phyloP scores from a whole-genome alignment of 2,888 invertebrate species.

The Copidosoma aretas region DNA sequence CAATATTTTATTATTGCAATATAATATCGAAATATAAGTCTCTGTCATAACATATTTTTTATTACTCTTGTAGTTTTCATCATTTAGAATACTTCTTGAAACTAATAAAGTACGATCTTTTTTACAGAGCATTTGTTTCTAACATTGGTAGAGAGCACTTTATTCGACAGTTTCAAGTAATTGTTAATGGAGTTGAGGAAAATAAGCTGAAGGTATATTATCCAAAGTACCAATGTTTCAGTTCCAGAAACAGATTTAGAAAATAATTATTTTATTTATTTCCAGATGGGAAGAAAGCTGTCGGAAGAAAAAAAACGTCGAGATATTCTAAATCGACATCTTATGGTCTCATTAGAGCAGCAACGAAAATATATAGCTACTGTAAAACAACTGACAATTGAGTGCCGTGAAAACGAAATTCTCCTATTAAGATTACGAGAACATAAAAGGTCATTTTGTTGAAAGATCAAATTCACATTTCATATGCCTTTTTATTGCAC shows the following conservation, averaged over 20 bases:
- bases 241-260: not conserved
- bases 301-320: conserved; percentile 72
- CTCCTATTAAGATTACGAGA: conserved; percentile 62
- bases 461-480: too few relatives aligned
- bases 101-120: too few relatives aligned
- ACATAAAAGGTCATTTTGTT: conserved; percentile 43
- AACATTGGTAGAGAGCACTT: conserved; percentile 84
- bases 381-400: conserved; percentile 77
- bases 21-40: too few relatives aligned
- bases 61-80: too few relatives aligned
- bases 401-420: conserved; percentile 75
- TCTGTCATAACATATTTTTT: too few relatives aligned
- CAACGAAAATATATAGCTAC: conserved; percentile 80
- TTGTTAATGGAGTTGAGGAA: conserved; percentile 87
- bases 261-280: not conserved
- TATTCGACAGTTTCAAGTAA: conserved; percentile 86
- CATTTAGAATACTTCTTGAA: too few relatives aligned
- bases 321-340: conserved; percentile 70
- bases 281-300: conserved; percentile 65
- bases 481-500: too few relatives aligned
- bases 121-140: conserved; percentile 80
- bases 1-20: too few relatives aligned
- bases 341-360: conserved; percentile 71
- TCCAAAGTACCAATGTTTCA: not conserved
- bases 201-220: conserved; percentile 76